A percentile compares a stretch with the other conserved stretches of the same genome.
Evolutionary conservation across 2,113 vertebrate genomes (phyloP).

Genomic region (Stegostoma tigrinum): DNA sequence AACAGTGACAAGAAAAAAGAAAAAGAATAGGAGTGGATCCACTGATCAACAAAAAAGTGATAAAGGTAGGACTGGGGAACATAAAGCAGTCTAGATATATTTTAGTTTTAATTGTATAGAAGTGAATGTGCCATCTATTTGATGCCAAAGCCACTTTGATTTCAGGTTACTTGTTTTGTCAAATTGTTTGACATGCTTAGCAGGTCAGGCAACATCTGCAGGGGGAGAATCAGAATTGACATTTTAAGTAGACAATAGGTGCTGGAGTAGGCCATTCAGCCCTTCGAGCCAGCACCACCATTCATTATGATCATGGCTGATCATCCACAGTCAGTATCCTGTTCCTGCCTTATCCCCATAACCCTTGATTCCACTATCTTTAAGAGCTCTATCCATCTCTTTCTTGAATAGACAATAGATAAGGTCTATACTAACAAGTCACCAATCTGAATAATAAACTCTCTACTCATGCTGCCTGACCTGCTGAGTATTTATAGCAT

Average conservation of each 20-base stretch:
- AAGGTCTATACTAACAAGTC: not conserved
- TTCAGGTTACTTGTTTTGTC: not conserved
- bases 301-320: too few species aligned
- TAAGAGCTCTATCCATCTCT: too few species aligned
- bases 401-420: too few species aligned
- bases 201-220: not conserved
- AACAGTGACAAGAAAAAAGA: slow-evolving; percentile 79
- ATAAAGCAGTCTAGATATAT: not conserved
- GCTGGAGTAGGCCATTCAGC: too few species aligned
- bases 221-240: not conserved
- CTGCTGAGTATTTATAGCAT: too few species aligned
- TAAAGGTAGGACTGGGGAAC: slow-evolving; percentile 53
- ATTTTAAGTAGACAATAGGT: too few species aligned
- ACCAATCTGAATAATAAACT: not conserved
- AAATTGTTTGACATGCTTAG: not conserved
- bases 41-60: slow-evolving; percentile 67
- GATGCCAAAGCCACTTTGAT: not conserved
- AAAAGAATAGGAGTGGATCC: slow-evolving; percentile 57
- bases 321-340: too few species aligned
- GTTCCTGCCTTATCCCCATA: too few species aligned
- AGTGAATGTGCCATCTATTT: not conserved
- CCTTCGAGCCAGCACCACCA: too few species aligned
- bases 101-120: not conserved
- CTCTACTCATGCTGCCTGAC: not conserved
- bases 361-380: too few species aligned